These are phyloP conservation scores for Epizoanthus rinbou DNA, from an alignment of 92 coral and sea anemone genomes.

Conservation along the genomic window DNA sequence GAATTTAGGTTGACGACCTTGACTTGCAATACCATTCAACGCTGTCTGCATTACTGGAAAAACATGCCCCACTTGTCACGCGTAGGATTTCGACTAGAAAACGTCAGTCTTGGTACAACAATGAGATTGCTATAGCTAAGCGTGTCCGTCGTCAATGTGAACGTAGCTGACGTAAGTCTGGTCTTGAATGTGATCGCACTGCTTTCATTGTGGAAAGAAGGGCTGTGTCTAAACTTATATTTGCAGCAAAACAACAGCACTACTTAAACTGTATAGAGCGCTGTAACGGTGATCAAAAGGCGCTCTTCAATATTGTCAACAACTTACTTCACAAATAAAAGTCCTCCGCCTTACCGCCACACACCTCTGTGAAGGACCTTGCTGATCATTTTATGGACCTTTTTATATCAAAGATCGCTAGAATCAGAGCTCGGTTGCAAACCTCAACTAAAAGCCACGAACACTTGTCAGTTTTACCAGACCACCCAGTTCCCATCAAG, in stretches of 20 bases:
- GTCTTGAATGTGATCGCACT: neutral
- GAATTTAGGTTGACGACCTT: slow-evolving; percentile 3
- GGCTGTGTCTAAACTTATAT: neutral
- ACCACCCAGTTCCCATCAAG: neutral
- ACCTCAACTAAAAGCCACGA: neutral
- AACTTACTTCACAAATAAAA: neutral
- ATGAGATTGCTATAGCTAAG: slow-evolving; percentile 4
- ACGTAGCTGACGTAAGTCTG: neutral
- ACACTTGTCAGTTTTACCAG: neutral
- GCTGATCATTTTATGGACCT: neutral
- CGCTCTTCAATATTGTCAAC: neutral
- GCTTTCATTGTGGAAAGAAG: neutral
- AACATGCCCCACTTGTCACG: slow-evolving; percentile 6
- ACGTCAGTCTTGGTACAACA: neutral
- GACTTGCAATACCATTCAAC: slow-evolving; percentile 12
- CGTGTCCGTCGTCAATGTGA: slow-evolving; percentile 5
- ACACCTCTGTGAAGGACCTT: neutral
- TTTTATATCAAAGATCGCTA: neutral
- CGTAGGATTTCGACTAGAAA: neutral
- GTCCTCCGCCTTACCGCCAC: neutral
- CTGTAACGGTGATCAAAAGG: neutral
- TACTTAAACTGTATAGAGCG: neutral
- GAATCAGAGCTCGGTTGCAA: neutral
- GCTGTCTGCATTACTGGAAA: slow-evolving; percentile 5
- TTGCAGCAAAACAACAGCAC: neutral